Conservation (phyloP, 2,113 vertebrate genomes). For the Hemiprocne comata region DNA sequence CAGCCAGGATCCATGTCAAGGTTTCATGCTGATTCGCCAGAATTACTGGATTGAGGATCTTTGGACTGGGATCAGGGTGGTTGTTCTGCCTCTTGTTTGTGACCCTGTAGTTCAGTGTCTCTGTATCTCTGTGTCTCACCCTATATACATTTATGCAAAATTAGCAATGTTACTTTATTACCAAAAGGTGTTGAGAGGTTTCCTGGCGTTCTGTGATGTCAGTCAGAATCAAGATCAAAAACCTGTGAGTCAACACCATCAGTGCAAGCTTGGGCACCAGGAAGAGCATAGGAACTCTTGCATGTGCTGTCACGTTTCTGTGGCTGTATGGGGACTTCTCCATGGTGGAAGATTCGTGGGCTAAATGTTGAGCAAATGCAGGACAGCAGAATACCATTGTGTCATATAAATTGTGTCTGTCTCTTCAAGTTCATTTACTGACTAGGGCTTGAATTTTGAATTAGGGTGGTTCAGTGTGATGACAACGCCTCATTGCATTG, state of each 20-base stretch:
- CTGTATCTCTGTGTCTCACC: not conserved
- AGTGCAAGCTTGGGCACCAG: not conserved
- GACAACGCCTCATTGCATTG: not conserved
- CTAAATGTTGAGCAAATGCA: not conserved
- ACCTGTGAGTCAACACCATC: not conserved
- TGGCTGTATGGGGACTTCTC: not conserved
- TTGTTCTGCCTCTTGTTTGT: not conserved
- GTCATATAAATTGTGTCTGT: not conserved
- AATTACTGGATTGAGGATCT: not conserved
- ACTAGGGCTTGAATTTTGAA: not conserved
- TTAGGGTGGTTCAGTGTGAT: not conserved
- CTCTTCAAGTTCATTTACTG: not conserved
- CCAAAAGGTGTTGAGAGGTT: not conserved
- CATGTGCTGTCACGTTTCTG: not conserved
- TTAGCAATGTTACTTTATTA: not conserved
- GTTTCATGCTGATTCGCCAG: not conserved
- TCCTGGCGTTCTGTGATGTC: not conserved
- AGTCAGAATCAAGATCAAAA: not conserved
- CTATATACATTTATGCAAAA: not conserved
- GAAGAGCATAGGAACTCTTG: not conserved
- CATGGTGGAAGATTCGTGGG: not conserved
- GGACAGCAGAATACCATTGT: not conserved
- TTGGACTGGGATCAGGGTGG: not conserved
- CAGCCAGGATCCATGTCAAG: not conserved
- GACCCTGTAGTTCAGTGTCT: not conserved